Base-by-base conservation (phyloP, 2,888 invertebrate species). In the Spicauda simplicius region DNA sequence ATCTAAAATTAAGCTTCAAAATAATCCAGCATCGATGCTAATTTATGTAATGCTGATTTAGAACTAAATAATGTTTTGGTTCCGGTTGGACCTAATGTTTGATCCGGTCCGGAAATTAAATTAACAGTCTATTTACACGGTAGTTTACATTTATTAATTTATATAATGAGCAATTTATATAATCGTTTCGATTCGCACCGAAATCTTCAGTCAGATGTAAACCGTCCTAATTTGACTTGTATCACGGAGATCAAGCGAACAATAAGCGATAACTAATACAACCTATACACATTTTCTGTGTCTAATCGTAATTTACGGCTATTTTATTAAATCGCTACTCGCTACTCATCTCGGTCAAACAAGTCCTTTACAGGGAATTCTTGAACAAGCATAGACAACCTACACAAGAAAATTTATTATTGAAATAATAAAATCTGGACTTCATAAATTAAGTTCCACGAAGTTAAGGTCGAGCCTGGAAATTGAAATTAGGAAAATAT, bases 401-500 rank as follows among this genome's bases (percentile, higher is more conserved):
- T 62, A 54, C 12, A 45, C 20, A 18, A 20, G 18, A 14, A 59
- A 41, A 41, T 41, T 11, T 41, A 41, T 41, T 41, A 25, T 58
- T 59, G 18, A 59, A 30, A 25, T 18, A 59, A 50, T 30, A 25
- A 58, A 59, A 59, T 48, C 48, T 25, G 30, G 30, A 59, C 30
- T 25, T 57, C 11, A 59, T 0, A 48, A 48, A 59, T 30, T 48
- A 41, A 41, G 41, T 41, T 41, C 41, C 14, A 41, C 12, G 5
- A 41, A 41, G 41, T 41, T 41, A 55, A 56, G n/a, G 19, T 50
- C n/a, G 41, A 18, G 30, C 11, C 11, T 57, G 12, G 19, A 63
- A 56, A 33, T 64, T 55, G 25, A 19, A 50, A 55, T 19, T 33
- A 64, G 50, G 33, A 56, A 55, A 55, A 55, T 30, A 63, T 56